Percentiles rank a stretch among this genome's conserved stretches.
Conservation (phyloP, 2,888 invertebrate genomes). For the Tetheella fluctuosa region DNA sequence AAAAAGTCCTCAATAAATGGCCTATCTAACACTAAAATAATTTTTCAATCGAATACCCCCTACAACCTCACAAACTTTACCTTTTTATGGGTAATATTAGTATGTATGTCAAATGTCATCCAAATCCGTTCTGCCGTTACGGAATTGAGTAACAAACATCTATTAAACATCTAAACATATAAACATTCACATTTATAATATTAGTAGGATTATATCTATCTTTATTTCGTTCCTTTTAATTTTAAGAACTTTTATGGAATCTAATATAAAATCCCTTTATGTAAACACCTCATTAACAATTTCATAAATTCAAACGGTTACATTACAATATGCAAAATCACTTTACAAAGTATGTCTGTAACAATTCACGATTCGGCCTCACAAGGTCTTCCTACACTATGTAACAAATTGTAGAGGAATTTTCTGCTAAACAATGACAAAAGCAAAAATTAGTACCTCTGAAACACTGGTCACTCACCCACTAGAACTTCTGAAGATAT, state of each 20-base stretch:
- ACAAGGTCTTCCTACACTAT: slow-evolving; percentile 44
- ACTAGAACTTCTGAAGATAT: slow-evolving; percentile 26
- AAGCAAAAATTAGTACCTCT: slow-evolving; percentile 70
- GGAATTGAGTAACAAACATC: too few species aligned
- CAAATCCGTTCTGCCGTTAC: too few species aligned
- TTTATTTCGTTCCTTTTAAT: too few species aligned
- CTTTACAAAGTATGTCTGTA: not conserved
- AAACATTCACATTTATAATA: too few species aligned
- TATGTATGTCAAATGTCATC: too few species aligned
- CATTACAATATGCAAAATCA: not conserved
- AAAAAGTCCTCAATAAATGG: too few species aligned
- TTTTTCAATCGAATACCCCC: too few species aligned
- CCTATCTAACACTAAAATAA: too few species aligned
- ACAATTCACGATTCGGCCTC: not conserved
- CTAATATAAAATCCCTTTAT: not conserved
- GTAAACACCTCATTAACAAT: not conserved
- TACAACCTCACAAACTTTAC: too few species aligned
- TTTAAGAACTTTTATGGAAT: not conserved
- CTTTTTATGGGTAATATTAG: too few species aligned
- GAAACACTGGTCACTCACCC: slow-evolving; percentile 74
- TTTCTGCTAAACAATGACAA: slow-evolving; percentile 68
- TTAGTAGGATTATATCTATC: too few species aligned
- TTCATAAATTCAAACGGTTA: not conserved
- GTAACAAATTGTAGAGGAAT: slow-evolving; percentile 53
- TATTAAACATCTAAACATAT: too few species aligned